Evolutionary conservation across 2,113 vertebrate species (phyloP).

Genomic region (Oncorhynchus gorbuscha): DNA sequence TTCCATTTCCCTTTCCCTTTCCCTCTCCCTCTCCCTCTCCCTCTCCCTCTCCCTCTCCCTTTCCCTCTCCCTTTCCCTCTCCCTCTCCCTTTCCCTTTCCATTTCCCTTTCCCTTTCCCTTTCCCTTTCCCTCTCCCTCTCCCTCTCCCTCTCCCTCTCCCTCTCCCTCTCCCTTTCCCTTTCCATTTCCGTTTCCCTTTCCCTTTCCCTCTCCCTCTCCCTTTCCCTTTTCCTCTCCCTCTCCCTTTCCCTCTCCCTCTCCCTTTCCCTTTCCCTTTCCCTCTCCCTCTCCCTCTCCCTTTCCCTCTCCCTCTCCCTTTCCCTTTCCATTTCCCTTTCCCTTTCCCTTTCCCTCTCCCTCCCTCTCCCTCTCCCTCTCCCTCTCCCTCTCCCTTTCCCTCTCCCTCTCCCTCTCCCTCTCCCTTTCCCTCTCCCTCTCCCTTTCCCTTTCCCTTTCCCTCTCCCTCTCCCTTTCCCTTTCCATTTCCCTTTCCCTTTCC

Average conservation of each 20-base stretch:
- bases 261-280: slow-evolving; percentile 17
- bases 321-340: too few species aligned
- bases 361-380: slow-evolving; percentile 15
- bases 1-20: too few species aligned
- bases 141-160: slow-evolving; percentile 15
- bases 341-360: too few species aligned
- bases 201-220: too few species aligned
- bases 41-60: slow-evolving; percentile 9
- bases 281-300: neutral
- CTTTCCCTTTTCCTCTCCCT: neutral
- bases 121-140: neutral
- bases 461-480: slow-evolving; percentile 15
- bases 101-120: too few species aligned
- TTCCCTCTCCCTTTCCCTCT: slow-evolving; percentile 17
- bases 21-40: neutral
- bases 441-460: neutral
- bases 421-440: too few species aligned
- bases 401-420: neutral
- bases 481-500: slow-evolving; percentile 28
- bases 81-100: neutral
- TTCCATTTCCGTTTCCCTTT: neutral
- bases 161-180: slow-evolving; percentile 18
- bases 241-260: slow-evolving; percentile 11
- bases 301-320: too few species aligned
- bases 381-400: slow-evolving; percentile 18